A percentile compares a stretch with the other conserved stretches of the same genome.
phyloP scores from a whole-genome alignment of 2,797 vertebrate species.

The Sebastes dallii region DNA sequence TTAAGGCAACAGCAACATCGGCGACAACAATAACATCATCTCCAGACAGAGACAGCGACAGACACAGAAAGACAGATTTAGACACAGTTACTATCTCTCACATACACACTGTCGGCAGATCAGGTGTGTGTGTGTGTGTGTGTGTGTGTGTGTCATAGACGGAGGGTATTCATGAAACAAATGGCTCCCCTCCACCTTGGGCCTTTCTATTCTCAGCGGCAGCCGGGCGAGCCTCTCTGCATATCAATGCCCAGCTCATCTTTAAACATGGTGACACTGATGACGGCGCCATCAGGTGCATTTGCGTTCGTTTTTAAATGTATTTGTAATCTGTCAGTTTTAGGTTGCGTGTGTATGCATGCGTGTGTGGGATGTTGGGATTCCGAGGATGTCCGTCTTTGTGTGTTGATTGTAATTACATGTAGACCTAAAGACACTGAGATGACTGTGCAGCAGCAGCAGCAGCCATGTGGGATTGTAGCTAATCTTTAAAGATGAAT shows the following conservation, averaged over 20 bases:
- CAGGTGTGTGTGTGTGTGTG: conserved; percentile 1
- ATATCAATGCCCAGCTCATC: conserved; percentile 64
- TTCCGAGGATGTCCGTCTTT: background rate
- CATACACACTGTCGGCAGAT: background rate
- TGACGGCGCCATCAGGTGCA: background rate
- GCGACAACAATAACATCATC: conserved; percentile 34
- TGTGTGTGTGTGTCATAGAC: background rate
- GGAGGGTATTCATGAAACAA: conserved; percentile 46
- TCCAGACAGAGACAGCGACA: background rate
- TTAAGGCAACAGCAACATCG: conserved; percentile 36
- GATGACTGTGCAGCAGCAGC: background rate
- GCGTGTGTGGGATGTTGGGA: background rate
- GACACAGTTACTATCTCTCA: conserved; percentile 14
- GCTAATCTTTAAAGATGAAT: conserved; percentile 26
- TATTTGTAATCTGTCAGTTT: background rate
- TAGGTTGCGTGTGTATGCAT: background rate
- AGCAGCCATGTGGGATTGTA: background rate
- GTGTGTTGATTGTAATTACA: background rate
- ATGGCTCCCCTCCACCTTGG: conserved; percentile 31
- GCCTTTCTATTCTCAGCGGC: conserved; percentile 61
- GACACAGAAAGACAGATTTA: background rate
- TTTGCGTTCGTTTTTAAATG: background rate
- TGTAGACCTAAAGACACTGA: background rate
- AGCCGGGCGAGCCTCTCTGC: conserved; percentile 38
- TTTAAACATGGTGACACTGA: conserved; percentile 51